Evolutionary conservation across 2,113 vertebrate species (phyloP), one percentile per base, ranked within the genome.

Genomic region (Hippocampus barbouri): DNA sequence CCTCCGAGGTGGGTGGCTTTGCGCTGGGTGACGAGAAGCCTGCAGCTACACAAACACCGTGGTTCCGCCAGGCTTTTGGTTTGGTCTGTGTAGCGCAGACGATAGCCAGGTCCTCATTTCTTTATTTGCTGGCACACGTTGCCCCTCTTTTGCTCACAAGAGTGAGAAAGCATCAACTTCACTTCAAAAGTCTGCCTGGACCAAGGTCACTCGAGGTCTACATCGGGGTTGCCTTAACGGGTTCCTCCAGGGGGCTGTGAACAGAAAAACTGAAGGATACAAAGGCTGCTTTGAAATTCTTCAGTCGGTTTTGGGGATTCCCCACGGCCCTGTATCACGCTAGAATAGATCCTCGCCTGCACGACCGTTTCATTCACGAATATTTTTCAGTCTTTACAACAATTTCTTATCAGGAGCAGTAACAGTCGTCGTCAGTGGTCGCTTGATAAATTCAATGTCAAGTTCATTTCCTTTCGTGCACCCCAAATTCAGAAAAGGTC

Each of bases 1-100:
- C 73, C 75, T 43, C 79, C 90, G 78, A 89, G 88, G 92, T 93
- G 92, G 92, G 92, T 93, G 92, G 92, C 82, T 91, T 87, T 85
- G 77, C 83, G 85, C 80, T 76, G 81, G 80, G 79, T 73, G 38
- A 72, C 72, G 38, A 73, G 82, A 89, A 89, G 84, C 87, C 72
- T 85, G 88, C 82, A 81, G 86, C 88, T 87, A 91, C 80, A 89
- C 83, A 92, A 91, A 93, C 86, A 91, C 84, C 83, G 71, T 71
- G 76, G 87, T 78, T 86, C 85, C 81, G 86, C 88, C 87, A 53
- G 69, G 74, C 76, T 76, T 78, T 82, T 67, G 85, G 83, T 82
- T 75, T 75, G 87, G 87, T 84, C 81, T 78, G 72, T 78, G 9
- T 5, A 60, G 80, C 68, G 77, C 81, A 86, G 85, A 86, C 84